phyloP scores from a whole-genome alignment of 2,797 vertebrate species.

The Leptatherina wallacei region DNA sequence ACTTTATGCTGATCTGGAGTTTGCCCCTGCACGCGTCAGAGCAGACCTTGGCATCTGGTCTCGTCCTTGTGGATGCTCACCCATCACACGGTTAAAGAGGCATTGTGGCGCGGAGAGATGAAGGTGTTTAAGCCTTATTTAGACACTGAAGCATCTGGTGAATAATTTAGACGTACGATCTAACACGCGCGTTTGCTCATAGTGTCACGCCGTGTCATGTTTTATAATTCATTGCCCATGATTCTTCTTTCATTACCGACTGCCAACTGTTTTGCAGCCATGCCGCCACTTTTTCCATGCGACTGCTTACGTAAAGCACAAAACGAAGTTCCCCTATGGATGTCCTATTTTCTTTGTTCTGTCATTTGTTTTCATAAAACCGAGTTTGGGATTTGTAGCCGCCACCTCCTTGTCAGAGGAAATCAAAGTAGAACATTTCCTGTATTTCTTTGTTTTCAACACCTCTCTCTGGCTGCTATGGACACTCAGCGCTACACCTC shows the following conservation, averaged over 20 bases:
- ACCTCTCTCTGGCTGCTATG: constrained; percentile 30
- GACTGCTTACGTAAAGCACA: constrained; percentile 18
- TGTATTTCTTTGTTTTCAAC: constrained; percentile 28
- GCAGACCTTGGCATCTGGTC: constrained; percentile 33
- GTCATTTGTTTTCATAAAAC: constrained; percentile 12
- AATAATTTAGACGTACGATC: constrained; percentile 47
- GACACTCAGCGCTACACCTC: constrained; percentile 26
- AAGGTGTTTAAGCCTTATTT: constrained; percentile 49
- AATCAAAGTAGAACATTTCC: constrained; percentile 21
- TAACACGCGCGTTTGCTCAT: not conserved
- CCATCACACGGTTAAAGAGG: constrained; percentile 3
- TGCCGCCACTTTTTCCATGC: constrained; percentile 1
- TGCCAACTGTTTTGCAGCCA: constrained; percentile 23
- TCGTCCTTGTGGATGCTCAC: constrained; percentile 9
- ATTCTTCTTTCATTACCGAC: constrained; percentile 30
- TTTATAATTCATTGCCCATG: constrained; percentile 31
- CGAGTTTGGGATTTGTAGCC: constrained; percentile 13
- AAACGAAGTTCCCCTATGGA: constrained; percentile 18
- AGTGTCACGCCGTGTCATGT: constrained; percentile 21
- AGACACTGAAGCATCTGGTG: constrained; percentile 45
- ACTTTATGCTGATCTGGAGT: constrained; percentile 53
- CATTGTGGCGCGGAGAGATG: not conserved
- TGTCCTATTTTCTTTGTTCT: constrained; percentile 8
- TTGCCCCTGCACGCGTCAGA: constrained; percentile 46
- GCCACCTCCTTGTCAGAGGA: constrained; percentile 11